These are phyloP conservation scores for Potorous gilbertii DNA, from an alignment of 2,797 vertebrate species.

Conservation along the genomic window DNA sequence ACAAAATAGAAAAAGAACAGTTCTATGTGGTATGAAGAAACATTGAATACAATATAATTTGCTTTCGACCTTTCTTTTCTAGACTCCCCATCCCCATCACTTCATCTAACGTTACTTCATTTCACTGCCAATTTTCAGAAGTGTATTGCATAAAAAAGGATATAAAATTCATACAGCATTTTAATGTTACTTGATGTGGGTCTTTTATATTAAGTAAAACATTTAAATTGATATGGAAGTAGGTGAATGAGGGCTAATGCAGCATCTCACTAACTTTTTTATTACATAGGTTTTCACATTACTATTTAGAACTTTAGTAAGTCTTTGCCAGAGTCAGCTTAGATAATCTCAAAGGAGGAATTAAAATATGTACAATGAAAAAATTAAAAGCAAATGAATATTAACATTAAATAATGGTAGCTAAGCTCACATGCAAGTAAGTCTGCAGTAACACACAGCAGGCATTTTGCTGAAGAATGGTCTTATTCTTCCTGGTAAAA, in stretches of 20 bases:
- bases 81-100: neutral
- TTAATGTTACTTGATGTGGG: constrained; percentile 62
- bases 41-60: constrained; percentile 35
- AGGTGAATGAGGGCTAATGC: constrained; percentile 73
- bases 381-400: constrained; percentile 53
- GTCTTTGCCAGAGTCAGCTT: constrained; percentile 62
- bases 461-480: constrained; percentile 22
- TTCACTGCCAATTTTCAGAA: constrained; percentile 24
- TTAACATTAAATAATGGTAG: constrained; percentile 62
- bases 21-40: constrained; percentile 4
- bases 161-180: constrained; percentile 58
- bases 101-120: neutral
- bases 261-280: constrained; percentile 76
- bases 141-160: neutral
- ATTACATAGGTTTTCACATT: constrained; percentile 72
- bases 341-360: constrained; percentile 71
- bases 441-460: neutral
- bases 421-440: constrained; percentile 66
- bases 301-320: constrained; percentile 78
- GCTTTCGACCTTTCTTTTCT: neutral
- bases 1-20: neutral
- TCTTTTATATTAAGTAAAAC: constrained; percentile 74
- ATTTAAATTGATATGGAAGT: constrained; percentile 68
- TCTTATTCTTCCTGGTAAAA: constrained; percentile 6
- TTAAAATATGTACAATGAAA: constrained; percentile 65